These are phyloP conservation scores for Bufo bufo DNA, from an alignment of 2,113 vertebrate species.

Conservation along the genomic window DNA sequence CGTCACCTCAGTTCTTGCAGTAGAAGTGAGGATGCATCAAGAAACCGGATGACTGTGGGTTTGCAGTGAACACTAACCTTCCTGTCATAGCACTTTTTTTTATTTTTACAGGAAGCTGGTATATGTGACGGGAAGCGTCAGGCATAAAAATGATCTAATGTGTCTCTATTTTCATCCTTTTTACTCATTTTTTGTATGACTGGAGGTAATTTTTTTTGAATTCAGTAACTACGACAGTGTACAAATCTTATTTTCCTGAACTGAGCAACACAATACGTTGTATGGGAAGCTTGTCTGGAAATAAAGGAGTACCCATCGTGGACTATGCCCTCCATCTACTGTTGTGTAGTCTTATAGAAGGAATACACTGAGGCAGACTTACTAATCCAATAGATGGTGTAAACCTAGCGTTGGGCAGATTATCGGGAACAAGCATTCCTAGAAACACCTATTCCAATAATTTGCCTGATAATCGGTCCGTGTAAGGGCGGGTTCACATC, in stretches of 20 bases:
- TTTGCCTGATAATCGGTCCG: no score
- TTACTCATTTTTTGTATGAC: not conserved
- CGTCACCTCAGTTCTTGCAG: conserved; percentile 61
- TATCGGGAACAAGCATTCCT: no score
- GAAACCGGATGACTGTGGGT: conserved; percentile 73
- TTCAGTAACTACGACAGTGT: not conserved
- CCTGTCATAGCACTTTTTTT: conserved; percentile 73
- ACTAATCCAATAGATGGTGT: no score
- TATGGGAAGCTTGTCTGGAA: no score
- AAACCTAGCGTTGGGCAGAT: no score
- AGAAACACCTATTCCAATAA: no score
- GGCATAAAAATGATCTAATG: not conserved
- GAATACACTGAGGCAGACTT: no score
- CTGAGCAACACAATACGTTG: not conserved
- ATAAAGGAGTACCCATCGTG: no score
- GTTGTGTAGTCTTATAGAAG: no score
- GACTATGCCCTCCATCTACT: no score
- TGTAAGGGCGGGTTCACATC: no score
- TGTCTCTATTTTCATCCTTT: not conserved
- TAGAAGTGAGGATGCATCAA: conserved; percentile 65
- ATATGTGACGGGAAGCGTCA: conserved; percentile 21
- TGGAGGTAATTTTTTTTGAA: not conserved
- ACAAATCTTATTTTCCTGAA: not conserved
- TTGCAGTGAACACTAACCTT: conserved; percentile 71
- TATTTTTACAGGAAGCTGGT: conserved; percentile 69